Percentiles rank a stretch among this genome's conserved stretches.
These are phyloP conservation scores for Euzetes globulus DNA, from an alignment of 2,888 invertebrate genomes.

Conservation along the genomic window DNA sequence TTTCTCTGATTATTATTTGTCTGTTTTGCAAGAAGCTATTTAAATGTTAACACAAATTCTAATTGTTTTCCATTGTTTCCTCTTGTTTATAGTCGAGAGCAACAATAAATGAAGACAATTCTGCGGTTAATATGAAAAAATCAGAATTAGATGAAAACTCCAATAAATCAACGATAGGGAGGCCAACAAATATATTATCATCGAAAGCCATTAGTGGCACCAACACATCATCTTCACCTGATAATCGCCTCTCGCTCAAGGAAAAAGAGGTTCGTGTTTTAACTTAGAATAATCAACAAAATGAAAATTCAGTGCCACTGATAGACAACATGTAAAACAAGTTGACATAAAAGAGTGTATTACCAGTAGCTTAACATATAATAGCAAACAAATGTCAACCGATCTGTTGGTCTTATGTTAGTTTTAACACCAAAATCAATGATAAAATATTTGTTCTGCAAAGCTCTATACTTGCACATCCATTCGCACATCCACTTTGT, in stretches of 20 bases:
- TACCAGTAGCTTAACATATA: neutral
- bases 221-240: neutral
- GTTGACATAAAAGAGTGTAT: neutral
- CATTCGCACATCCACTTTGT: no score
- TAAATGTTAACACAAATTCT: neutral
- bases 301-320: neutral
- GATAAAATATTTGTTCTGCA: slow-evolving; percentile 21
- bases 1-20: neutral
- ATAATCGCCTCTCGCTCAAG: neutral
- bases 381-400: slow-evolving; percentile 2
- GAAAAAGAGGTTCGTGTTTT: slow-evolving; percentile 16
- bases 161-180: neutral
- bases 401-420: neutral
- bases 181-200: neutral
- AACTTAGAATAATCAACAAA: neutral
- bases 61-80: neutral
- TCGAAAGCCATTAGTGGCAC: neutral
- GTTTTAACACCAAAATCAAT: neutral
- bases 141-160: neutral
- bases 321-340: neutral
- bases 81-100: neutral
- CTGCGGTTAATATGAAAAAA: slow-evolving; percentile 20
- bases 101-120: slow-evolving; percentile 18
- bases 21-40: neutral
- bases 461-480: neutral